These are phyloP conservation scores for Scartelaos histophorus DNA, from an alignment of 2,113 vertebrate species.

Conservation along the genomic window DNA sequence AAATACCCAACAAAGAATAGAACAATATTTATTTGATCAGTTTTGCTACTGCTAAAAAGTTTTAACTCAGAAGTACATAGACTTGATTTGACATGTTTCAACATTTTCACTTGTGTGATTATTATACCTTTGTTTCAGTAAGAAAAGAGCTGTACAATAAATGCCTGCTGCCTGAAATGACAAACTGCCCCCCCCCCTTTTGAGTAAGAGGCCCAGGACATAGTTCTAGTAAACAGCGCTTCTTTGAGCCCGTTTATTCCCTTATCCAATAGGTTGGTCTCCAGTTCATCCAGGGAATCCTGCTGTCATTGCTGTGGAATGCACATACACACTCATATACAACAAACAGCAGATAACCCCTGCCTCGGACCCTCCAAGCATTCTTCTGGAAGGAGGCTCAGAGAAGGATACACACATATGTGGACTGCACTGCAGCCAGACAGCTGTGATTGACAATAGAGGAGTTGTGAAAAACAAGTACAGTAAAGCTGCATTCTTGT, in stretches of 20 bases:
- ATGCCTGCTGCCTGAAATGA: conserved; percentile 12
- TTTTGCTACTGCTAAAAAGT: background rate
- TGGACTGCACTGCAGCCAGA: conserved; percentile 28
- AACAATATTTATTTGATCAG: too few relatives aligned
- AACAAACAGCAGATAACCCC: conserved; percentile 41
- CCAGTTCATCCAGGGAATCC: conserved; percentile 52
- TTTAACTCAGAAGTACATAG: conserved; percentile 17
- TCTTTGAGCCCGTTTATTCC: conserved; percentile 15
- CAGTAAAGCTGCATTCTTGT: conserved; percentile 74
- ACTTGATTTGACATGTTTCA: background rate
- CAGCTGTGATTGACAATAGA: conserved; percentile 45
- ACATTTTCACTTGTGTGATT: too few relatives aligned
- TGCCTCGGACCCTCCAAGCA: conserved; percentile 33
- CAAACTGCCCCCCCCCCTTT: conserved; percentile 10
- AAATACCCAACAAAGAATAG: background rate
- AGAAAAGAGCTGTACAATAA: conserved; percentile 31
- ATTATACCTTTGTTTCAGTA: conserved; percentile 24
- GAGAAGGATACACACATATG: conserved; percentile 10
- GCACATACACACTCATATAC: conserved; percentile 36
- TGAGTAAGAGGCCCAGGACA: conserved; percentile 35
- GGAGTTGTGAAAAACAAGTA: conserved; percentile 50
- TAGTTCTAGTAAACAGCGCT: conserved; percentile 27
- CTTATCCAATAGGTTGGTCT: conserved; percentile 38
- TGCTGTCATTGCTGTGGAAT: conserved; percentile 69
- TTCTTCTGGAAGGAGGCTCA: conserved; percentile 35